phyloP scores from a whole-genome alignment of 2,888 invertebrate species.

The Aphodius sticticus region DNA sequence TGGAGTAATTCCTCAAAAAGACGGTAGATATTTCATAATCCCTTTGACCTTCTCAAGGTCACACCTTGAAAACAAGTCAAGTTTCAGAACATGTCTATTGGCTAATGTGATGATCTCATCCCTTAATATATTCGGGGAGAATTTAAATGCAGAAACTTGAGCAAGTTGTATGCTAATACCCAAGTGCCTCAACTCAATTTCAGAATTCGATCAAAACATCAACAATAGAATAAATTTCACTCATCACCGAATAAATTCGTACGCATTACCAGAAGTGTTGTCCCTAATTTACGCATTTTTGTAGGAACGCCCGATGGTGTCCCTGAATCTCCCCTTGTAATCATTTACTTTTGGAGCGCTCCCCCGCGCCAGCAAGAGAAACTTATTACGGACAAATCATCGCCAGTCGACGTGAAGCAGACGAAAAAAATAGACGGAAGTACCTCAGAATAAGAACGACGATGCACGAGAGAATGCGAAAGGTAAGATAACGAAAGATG shows the following conservation, averaged over 20 bases:
- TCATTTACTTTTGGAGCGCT: not conserved
- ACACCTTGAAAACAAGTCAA: no score
- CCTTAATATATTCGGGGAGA: no score
- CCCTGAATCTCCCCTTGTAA: not conserved
- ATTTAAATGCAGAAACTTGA: no score
- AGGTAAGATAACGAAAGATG: not conserved
- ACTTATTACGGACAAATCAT: not conserved
- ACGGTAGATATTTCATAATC: no score
- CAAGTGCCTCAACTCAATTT: not conserved
- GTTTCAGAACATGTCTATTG: no score
- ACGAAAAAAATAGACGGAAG: not conserved
- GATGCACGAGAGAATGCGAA: not conserved
- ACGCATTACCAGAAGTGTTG: not conserved
- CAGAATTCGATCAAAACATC: not conserved
- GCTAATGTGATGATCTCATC: no score
- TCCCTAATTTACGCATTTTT: not conserved
- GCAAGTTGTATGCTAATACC: not conserved
- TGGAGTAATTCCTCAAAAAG: no score
- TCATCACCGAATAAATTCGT: not conserved
- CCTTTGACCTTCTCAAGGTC: no score
- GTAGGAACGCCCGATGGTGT: not conserved
- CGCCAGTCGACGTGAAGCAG: not conserved
- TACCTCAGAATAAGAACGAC: not conserved
- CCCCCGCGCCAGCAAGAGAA: not conserved
- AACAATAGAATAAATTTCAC: conserved; percentile 4